Percentiles rank a stretch among this genome's conserved stretches.
Evolutionary conservation across 1,140 invertebrate genomes (phyloP).

Genomic region (Hirudo medicinalis): DNA sequence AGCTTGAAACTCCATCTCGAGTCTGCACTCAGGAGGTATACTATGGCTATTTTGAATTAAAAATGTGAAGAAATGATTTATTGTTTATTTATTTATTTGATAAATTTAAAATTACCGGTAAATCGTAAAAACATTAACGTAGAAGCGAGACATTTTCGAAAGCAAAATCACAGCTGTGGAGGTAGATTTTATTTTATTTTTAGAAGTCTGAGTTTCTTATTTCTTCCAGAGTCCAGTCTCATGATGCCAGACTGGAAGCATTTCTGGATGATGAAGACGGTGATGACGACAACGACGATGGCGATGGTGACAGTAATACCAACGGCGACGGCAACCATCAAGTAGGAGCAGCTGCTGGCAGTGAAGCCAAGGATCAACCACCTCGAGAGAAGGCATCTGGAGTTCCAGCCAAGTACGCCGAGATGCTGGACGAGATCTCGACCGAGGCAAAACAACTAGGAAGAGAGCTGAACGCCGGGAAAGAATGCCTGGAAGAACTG

Average conservation of each 20-base stretch:
- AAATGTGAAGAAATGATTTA: no score
- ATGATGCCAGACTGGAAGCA: background rate
- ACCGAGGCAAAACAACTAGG: background rate
- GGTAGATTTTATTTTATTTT: no score
- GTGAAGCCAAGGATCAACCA: background rate
- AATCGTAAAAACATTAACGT: background rate
- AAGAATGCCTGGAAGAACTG: constrained; percentile 7
- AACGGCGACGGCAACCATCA: background rate
- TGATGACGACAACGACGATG: background rate
- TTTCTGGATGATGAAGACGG: background rate
- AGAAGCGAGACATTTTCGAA: background rate
- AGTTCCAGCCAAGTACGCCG: no score
- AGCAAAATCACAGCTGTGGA: background rate
- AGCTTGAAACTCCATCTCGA: constrained; percentile 10
- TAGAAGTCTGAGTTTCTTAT: no score
- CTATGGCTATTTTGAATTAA: background rate
- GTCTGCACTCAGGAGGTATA: constrained; percentile 9
- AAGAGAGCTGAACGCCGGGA: background rate
- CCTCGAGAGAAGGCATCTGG: no score
- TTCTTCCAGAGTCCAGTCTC: no score
- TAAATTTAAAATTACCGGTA: background rate
- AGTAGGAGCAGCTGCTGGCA: background rate
- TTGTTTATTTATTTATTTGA: background rate
- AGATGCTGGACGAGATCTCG: background rate
- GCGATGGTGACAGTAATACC: background rate